Evolutionary conservation across 2,888 invertebrate species (phyloP).

Genomic region (Clivina fossor): DNA sequence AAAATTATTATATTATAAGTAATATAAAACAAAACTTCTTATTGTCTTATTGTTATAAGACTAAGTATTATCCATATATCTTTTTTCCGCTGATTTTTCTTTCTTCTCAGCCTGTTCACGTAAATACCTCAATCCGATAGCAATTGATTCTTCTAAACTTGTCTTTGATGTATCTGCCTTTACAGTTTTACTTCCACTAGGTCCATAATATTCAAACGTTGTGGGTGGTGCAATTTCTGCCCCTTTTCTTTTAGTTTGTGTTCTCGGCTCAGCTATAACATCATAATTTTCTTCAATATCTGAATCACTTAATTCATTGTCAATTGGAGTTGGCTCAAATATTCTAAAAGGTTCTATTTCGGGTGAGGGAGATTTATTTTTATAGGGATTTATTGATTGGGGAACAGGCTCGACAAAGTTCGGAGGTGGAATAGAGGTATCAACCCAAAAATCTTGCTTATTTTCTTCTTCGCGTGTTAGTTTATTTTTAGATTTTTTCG

Average conservation of each 20-base stretch:
- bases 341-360: neutral
- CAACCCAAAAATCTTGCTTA: slow-evolving; percentile 7
- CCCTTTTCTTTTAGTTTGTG: slow-evolving; percentile 45
- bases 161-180: slow-evolving; percentile 36
- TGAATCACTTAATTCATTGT: slow-evolving; percentile 42
- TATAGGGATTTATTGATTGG: slow-evolving; percentile 37
- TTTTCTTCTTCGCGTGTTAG: slow-evolving; percentile 25
- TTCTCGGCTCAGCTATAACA: slow-evolving; percentile 22
- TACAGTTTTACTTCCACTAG: slow-evolving; percentile 46
- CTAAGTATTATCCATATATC: too few relatives aligned
- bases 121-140: slow-evolving; percentile 58
- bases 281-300: slow-evolving; percentile 34
- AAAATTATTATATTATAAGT: too few relatives aligned
- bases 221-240: slow-evolving; percentile 68
- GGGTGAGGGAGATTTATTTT: neutral
- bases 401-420: too few relatives aligned
- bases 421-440: slow-evolving; percentile 44
- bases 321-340: slow-evolving; percentile 43
- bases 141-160: slow-evolving; percentile 57
- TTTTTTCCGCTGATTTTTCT: slow-evolving; percentile 30
- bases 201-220: slow-evolving; percentile 65
- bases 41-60: too few relatives aligned
- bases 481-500: slow-evolving; percentile 41
- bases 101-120: slow-evolving; percentile 58
- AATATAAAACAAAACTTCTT: too few relatives aligned